Conservation (phyloP, 2,797 vertebrate species). For the Rousettus madagascariensis region DNA sequence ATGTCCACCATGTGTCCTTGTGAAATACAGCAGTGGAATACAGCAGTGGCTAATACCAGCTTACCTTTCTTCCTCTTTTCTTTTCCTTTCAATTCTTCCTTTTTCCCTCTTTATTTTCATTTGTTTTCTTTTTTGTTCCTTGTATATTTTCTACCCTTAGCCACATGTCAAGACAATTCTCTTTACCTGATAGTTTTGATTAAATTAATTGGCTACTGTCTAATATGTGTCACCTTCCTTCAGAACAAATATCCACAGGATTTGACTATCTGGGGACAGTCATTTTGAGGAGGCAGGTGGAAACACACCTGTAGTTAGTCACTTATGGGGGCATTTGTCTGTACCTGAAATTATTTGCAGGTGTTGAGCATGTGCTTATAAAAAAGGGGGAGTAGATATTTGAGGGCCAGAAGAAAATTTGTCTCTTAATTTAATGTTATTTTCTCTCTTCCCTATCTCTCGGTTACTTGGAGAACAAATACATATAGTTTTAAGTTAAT, state of each 20-base stretch:
- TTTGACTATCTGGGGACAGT: constrained; percentile 51
- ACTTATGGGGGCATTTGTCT: constrained; percentile 48
- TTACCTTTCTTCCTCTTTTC: not conserved
- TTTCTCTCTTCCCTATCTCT: constrained; percentile 44
- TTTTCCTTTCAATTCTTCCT: not conserved
- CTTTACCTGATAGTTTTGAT: constrained; percentile 32
- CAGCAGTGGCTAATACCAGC: not conserved
- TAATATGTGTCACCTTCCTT: not conserved
- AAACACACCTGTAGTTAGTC: constrained; percentile 60
- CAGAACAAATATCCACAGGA: not conserved
- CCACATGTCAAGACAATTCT: not conserved
- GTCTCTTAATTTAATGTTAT: constrained; percentile 39
- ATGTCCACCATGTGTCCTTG: not conserved
- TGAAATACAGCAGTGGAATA: not conserved
- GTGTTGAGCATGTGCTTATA: constrained; percentile 63
- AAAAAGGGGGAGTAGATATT: constrained; percentile 32
- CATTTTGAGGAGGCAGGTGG: constrained; percentile 63
- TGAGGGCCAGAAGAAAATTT: constrained; percentile 22
- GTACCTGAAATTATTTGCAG: constrained; percentile 63
- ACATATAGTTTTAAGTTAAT: not conserved
- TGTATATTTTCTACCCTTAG: not conserved
- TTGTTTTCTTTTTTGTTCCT: not conserved
- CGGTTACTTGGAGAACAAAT: constrained; percentile 30
- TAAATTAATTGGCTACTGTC: constrained; percentile 26
- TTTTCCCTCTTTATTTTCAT: not conserved